A percentile compares a stretch with the other conserved stretches of the same genome.
Conservation (phyloP, 2,888 invertebrate genomes). For the Bembecia ichneumoniformis region DNA sequence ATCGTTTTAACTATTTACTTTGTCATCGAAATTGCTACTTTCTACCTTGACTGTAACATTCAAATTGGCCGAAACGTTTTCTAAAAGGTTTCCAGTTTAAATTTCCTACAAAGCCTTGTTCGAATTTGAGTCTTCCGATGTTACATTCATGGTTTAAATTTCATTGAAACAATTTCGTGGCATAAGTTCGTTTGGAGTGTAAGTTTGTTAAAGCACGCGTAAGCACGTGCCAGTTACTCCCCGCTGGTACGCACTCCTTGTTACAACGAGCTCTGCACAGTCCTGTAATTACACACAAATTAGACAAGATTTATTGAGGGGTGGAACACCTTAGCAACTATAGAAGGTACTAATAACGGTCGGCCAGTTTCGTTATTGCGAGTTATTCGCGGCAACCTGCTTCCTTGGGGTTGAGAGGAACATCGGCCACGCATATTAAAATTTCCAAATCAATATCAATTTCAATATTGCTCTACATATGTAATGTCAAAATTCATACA, state of each 20-base stretch:
- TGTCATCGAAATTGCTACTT: constrained; percentile 37
- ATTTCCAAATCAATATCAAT: not conserved
- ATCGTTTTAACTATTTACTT: constrained; percentile 24
- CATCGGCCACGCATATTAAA: constrained; percentile 1
- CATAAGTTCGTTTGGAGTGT: constrained; percentile 21
- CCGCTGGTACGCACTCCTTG: constrained; percentile 69
- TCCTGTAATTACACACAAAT: constrained; percentile 73
- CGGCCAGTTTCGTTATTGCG: constrained; percentile 64
- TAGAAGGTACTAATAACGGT: constrained; percentile 67
- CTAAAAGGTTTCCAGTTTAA: constrained; percentile 30
- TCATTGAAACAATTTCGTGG: constrained; percentile 8
- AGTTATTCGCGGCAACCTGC: constrained; percentile 50
- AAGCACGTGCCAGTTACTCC: constrained; percentile 66
- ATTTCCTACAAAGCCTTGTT: constrained; percentile 9
- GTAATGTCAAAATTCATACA: too few species aligned
- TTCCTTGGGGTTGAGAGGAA: constrained; percentile 15
- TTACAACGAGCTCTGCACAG: constrained; percentile 64
- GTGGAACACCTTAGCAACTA: constrained; percentile 71
- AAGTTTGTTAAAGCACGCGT: constrained; percentile 41
- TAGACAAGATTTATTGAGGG: constrained; percentile 73
- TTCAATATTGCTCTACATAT: too few species aligned
- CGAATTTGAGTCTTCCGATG: constrained; percentile 13
- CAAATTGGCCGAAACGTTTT: constrained; percentile 29
- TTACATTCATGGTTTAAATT: constrained; percentile 19
- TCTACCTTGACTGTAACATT: constrained; percentile 32